Percentiles rank a stretch among this genome's conserved stretches.
These are phyloP conservation scores for Drosophila atroscutellata DNA, from an alignment of 2,888 invertebrate species.

Conservation along the genomic window DNA sequence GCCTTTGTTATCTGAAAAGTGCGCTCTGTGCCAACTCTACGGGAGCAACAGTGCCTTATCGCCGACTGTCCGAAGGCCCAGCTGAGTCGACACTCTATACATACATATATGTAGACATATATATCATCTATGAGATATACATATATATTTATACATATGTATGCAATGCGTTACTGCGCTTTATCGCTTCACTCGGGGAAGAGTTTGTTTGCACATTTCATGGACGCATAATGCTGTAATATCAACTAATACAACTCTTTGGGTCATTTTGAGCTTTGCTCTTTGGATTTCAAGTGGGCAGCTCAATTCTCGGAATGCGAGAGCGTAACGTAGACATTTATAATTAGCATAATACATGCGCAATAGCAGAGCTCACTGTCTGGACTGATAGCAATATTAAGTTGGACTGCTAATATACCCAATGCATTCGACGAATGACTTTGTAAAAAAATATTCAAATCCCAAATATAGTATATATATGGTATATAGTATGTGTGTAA, in stretches of 20 bases:
- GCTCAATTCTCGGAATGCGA: constrained; percentile 28
- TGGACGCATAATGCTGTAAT: not conserved
- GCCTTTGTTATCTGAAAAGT: constrained; percentile 57
- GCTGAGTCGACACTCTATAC: constrained; percentile 15
- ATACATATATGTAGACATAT: not conserved
- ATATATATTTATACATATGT: not conserved
- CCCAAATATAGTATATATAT: not conserved
- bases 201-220: constrained; percentile 31
- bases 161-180: constrained; percentile 1
- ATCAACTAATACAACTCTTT: not conserved
- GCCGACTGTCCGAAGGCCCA: constrained; percentile 25
- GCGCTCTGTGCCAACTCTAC: constrained; percentile 60
- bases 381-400: not conserved
- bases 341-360: constrained; percentile 45
- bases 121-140: not conserved
- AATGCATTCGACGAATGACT: not conserved
- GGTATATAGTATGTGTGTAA: not conserved
- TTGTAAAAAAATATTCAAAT: not conserved
- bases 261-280: constrained; percentile 27
- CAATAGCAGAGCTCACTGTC: constrained; percentile 1
- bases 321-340: constrained; percentile 9
- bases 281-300: constrained; percentile 27
- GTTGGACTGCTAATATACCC: not conserved
- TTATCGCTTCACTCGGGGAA: constrained; percentile 29
- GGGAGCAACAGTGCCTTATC: constrained; percentile 44